phyloP scores from a whole-genome alignment of 2,888 invertebrate genomes.

The Bellardia pandia region DNA sequence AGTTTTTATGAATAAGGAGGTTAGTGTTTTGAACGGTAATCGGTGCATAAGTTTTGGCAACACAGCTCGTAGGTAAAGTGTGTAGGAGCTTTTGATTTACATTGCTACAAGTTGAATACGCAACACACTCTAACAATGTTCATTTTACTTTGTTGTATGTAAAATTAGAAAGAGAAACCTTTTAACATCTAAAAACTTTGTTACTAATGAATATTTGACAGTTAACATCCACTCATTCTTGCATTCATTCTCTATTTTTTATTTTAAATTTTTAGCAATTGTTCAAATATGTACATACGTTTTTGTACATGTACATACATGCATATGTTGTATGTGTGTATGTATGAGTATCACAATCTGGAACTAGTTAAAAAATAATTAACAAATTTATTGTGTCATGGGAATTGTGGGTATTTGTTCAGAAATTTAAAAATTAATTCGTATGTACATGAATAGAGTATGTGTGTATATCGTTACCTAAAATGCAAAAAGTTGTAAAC shows the following conservation, averaged over 20 bases:
- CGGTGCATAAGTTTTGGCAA: no score
- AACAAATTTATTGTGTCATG: slow-evolving; percentile 21
- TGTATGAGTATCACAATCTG: background rate
- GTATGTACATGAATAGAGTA: background rate
- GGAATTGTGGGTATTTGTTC: slow-evolving; percentile 28
- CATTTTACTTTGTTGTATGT: background rate
- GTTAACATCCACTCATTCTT: slow-evolving; percentile 8
- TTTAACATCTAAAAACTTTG: slow-evolving; percentile 32
- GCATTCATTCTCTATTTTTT: background rate
- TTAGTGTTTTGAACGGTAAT: no score
- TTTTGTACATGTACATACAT: background rate
- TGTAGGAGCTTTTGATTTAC: background rate
- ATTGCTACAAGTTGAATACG: background rate
- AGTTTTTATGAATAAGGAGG: no score
- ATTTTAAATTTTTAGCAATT: background rate
- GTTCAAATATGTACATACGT: background rate
- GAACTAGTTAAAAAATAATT: slow-evolving; percentile 27
- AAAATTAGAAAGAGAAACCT: slow-evolving; percentile 20
- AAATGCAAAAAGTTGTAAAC: no score
- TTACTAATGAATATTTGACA: slow-evolving; percentile 39
- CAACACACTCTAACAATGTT: background rate
- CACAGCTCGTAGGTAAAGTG: background rate
- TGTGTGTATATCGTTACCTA: background rate
- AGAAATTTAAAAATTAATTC: slow-evolving; percentile 20
- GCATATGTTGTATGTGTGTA: slow-evolving; percentile 6